Evolutionary conservation across 1,140 invertebrate genomes (phyloP), one percentile per base, ranked within the genome.

Genomic region (Apis dorsata): DNA sequence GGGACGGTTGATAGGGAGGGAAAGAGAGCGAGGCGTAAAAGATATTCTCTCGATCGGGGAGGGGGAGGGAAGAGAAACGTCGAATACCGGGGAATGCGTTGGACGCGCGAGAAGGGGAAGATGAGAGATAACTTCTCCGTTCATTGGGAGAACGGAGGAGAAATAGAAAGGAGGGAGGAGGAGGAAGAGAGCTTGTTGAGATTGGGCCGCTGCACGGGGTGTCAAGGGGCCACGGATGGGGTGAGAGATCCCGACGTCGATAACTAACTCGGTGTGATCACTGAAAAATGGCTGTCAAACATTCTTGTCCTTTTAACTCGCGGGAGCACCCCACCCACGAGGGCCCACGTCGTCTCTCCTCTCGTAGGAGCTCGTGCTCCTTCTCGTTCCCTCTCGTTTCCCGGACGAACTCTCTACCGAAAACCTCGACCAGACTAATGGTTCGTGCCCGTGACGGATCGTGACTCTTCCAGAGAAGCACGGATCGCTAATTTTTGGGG

Each of bases 201-300:
- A 90, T 89, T 88, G 88, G 86, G 83, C 81, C 88, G 89, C 87
- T 60, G 78, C 70, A 83, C 72, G 76, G 81, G 76, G 86, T 85
- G 83, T 88, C 76, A 82, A 69, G 78, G 71, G 69, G 84, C 21
- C 44, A 68, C 34, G 34, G 84, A 80, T 73, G 74, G 91, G 87
- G 85, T 81, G 90, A 87, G 75, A 93, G 93, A 93, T 93, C 89
- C 80, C 80, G 80, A 87, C 88, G 88, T 93, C 91, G 93, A 93
- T 93, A 93, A 92, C 89, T 90, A 92, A 91, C 92, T 89, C 89
- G 86, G 90, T 88, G 90, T 91, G 92, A 93, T 94, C 92, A 93
- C 91, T 93, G 92, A 93, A 93, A 94, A 93, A 93, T 94, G 91
- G 92, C 93, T 94, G 93, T 94, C 93, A 93, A 93, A 94, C 90